A percentile compares a stretch with the other conserved stretches of the same genome.
These are phyloP conservation scores for Galaxias olidus DNA, from an alignment of 2,797 vertebrate species.

Conservation along the genomic window DNA sequence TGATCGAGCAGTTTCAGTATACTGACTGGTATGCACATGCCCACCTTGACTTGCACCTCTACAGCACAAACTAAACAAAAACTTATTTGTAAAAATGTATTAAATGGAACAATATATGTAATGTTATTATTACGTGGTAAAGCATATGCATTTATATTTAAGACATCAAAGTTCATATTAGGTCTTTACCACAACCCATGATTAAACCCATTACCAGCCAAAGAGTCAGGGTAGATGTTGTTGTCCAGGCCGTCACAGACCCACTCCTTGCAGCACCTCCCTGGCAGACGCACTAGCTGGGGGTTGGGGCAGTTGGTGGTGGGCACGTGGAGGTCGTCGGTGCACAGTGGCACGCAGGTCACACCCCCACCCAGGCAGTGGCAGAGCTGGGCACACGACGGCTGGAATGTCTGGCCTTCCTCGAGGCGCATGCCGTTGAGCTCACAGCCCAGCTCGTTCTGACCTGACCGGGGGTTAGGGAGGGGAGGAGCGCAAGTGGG, in stretches of 20 bases:
- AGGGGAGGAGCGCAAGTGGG: not conserved
- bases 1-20: too few species aligned
- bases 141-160: not conserved
- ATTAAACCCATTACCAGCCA: constrained; percentile 44
- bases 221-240: constrained; percentile 36
- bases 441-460: constrained; percentile 73
- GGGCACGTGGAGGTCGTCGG: constrained; percentile 75
- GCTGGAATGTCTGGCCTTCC: constrained; percentile 83
- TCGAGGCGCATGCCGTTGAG: constrained; percentile 71
- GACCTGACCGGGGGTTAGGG: constrained; percentile 56
- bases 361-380: constrained; percentile 78
- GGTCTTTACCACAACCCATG: not conserved
- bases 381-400: constrained; percentile 79
- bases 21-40: too few species aligned
- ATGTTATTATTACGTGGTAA: too few species aligned
- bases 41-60: too few species aligned
- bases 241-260: constrained; percentile 62
- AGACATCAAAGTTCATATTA: too few species aligned
- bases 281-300: constrained; percentile 65
- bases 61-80: too few species aligned
- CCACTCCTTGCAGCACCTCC: constrained; percentile 85
- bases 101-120: too few species aligned
- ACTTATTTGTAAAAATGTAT: too few species aligned
- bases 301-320: constrained; percentile 74
- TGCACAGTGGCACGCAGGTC: constrained; percentile 79